Evolutionary conservation across 2,797 vertebrate species (phyloP).

Genomic region (Acanthurus tractus): DNA sequence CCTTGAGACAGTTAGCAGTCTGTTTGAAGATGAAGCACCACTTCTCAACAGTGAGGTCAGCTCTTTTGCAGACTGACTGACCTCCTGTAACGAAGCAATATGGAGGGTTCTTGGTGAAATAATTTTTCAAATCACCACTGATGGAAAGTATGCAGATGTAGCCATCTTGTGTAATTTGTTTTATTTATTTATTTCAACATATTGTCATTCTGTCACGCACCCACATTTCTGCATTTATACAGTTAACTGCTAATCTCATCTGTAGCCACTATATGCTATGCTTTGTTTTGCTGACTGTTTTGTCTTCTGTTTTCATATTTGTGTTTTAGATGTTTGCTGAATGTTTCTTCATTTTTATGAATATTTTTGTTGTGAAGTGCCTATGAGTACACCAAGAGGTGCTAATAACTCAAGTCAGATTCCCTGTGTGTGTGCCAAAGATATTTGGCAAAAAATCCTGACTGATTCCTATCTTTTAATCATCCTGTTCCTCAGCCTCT

Average conservation of each 20-base stretch:
- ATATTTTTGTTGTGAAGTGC: constrained; percentile 18
- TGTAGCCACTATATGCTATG: background rate
- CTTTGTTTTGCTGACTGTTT: background rate
- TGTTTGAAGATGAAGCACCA: constrained; percentile 49
- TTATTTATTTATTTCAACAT: background rate
- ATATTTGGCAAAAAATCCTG: constrained; percentile 25
- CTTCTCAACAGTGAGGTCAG: constrained; percentile 58
- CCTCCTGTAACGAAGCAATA: background rate
- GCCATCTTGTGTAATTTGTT: too few species aligned
- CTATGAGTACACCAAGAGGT: constrained; percentile 12
- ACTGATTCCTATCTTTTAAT: constrained; percentile 52
- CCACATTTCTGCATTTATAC: too few species aligned
- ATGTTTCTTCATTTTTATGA: constrained; percentile 2
- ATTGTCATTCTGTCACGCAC: background rate
- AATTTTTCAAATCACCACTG: background rate
- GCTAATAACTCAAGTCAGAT: constrained; percentile 17
- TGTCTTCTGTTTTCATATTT: background rate
- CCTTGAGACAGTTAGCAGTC: constrained; percentile 63
- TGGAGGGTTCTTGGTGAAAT: background rate
- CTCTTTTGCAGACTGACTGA: constrained; percentile 40
- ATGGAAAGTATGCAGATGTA: background rate
- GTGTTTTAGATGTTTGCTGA: background rate
- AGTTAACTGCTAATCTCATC: background rate
- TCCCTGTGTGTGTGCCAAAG: constrained; percentile 26
- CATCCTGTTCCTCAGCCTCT: constrained; percentile 9